Percentiles rank a stretch among this genome's conserved stretches.
These are phyloP conservation scores for Drosophila kurseongensis DNA, from an alignment of 1,140 invertebrate species.

Conservation along the genomic window DNA sequence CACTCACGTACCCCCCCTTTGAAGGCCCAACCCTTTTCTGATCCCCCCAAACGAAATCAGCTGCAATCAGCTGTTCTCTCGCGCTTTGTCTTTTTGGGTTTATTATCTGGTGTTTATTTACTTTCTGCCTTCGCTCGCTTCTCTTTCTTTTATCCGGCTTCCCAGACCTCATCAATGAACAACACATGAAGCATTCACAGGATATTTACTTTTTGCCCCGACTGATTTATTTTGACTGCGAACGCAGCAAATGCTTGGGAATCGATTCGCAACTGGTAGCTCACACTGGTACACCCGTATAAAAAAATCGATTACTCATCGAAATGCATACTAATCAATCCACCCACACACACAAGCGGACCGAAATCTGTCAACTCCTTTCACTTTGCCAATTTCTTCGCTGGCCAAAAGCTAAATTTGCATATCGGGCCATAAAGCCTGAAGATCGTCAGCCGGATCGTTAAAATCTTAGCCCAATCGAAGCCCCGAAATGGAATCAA, in stretches of 20 bases:
- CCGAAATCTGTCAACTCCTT: conserved; percentile 41
- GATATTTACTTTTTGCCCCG: conserved; percentile 73
- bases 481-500: conserved; percentile 30
- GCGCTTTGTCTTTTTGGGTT: conserved; percentile 38
- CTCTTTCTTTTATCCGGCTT: not conserved
- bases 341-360: conserved; percentile 26
- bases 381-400: conserved; percentile 58
- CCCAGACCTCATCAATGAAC: conserved; percentile 44
- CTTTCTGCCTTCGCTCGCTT: conserved; percentile 47
- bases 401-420: conserved; percentile 44
- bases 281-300: not conserved
- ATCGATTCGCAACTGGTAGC: conserved; percentile 48
- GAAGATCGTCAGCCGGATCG: conserved; percentile 56
- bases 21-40: conserved; percentile 25
- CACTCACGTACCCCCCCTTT: not conserved
- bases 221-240: conserved; percentile 76
- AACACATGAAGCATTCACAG: conserved; percentile 46
- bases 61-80: conserved; percentile 77
- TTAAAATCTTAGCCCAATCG: conserved; percentile 53
- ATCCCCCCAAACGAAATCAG: conserved; percentile 59
- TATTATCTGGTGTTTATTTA: conserved; percentile 70
- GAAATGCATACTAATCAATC: conserved; percentile 71
- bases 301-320: conserved; percentile 53
- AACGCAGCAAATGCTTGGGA: conserved; percentile 61
- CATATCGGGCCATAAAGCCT: conserved; percentile 55